Percentiles rank a stretch among this genome's conserved stretches.
Conservation (phyloP, 1,140 invertebrate genomes). For the Drosophila leontia region DNA sequence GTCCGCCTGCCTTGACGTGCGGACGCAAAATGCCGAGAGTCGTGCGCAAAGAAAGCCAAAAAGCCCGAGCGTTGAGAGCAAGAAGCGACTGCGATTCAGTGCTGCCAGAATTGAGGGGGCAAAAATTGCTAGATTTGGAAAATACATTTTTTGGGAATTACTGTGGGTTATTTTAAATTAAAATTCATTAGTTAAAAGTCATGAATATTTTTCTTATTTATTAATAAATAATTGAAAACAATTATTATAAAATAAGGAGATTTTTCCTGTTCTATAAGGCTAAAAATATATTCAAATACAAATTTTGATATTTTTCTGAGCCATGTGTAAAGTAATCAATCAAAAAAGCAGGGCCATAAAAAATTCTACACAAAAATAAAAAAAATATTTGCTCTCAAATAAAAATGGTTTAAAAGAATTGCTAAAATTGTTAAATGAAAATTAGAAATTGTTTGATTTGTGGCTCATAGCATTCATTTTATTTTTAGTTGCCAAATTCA, state of each 20-base stretch:
- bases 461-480: background rate
- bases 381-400: too few relatives aligned
- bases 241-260: too few relatives aligned
- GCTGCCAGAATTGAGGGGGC: background rate
- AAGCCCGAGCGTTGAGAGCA: constrained; percentile 65
- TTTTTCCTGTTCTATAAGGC: too few relatives aligned
- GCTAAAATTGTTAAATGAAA: background rate
- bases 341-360: too few relatives aligned
- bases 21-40: constrained; percentile 81
- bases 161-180: background rate
- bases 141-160: background rate
- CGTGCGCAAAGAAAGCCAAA: constrained; percentile 79
- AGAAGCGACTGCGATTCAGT: constrained; percentile 18
- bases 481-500: background rate
- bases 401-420: too few relatives aligned
- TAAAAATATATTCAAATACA: too few relatives aligned
- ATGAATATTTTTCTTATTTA: too few relatives aligned
- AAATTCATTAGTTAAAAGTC: too few relatives aligned
- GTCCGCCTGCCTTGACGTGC: constrained; percentile 78
- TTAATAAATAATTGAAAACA: too few relatives aligned
- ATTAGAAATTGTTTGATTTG: background rate
- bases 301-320: too few relatives aligned
- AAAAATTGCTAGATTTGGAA: background rate
- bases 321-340: too few relatives aligned
- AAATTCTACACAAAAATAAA: too few relatives aligned